phyloP scores from a whole-genome alignment of 2,113 vertebrate species.

The Neolamprologus brichardi region DNA sequence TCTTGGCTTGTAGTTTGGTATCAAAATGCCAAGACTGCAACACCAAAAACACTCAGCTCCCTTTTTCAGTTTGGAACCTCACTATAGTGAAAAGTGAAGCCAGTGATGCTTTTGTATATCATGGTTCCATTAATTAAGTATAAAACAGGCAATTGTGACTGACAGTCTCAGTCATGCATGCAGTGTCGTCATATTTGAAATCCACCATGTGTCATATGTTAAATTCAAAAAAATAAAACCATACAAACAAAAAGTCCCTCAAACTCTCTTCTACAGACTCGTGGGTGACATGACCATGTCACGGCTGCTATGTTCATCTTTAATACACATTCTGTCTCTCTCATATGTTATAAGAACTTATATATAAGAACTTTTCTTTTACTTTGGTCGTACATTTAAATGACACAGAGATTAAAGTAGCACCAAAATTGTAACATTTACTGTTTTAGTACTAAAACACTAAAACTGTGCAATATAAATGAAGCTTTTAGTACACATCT shows the following conservation, averaged over 20 bases:
- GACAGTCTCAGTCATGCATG: neutral
- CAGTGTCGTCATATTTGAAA: neutral
- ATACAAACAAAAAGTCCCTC: neutral
- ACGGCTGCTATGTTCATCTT: neutral
- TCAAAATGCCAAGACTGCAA: neutral
- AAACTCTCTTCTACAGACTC: neutral
- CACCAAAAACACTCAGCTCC: neutral
- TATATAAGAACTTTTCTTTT: neutral
- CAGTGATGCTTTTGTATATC: neutral
- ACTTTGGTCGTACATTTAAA: fast-evolving
- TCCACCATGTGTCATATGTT: neutral
- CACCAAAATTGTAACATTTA: neutral
- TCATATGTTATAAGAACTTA: neutral
- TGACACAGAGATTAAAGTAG: neutral
- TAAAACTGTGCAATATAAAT: neutral
- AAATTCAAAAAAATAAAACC: fast-evolving
- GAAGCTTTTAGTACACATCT: fast-evolving
- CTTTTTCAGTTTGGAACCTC: neutral
- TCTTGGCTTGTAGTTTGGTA: neutral
- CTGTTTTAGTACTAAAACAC: neutral
- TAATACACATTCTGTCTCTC: neutral
- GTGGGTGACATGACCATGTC: neutral
- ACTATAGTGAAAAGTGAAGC: neutral
- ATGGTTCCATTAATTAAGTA: neutral
- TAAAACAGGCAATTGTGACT: neutral